Evolutionary conservation across 2,888 invertebrate species (phyloP).

Genomic region (Agrotis puta): DNA sequence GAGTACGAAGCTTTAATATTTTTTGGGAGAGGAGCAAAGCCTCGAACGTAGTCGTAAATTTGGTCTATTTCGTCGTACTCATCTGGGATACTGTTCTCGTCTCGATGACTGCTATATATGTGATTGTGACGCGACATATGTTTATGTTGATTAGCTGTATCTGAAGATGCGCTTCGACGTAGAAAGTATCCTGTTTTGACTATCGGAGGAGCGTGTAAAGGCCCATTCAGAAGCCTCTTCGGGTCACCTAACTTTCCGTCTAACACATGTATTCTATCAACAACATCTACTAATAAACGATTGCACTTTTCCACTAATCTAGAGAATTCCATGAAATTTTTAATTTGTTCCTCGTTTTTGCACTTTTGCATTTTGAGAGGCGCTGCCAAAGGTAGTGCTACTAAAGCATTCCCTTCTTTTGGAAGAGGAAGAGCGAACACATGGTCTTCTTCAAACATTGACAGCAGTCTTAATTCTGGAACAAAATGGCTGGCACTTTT

Average conservation of each 20-base stretch:
- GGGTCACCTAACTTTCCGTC: conserved; percentile 95
- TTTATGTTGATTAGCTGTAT: conserved; percentile 92
- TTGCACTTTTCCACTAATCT: conserved; percentile 95
- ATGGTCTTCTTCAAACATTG: conserved; percentile 96
- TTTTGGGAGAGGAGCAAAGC: conserved; percentile 97
- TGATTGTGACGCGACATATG: conserved; percentile 88
- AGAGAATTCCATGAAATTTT: conserved; percentile 94
- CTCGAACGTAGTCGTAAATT: conserved; percentile 98
- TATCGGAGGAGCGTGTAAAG: conserved; percentile 85
- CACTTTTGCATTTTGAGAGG: conserved; percentile 96
- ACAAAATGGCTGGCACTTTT: conserved; percentile 96
- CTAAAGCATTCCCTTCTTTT: conserved; percentile 94
- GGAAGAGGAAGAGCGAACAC: conserved; percentile 96
- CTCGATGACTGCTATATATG: conserved; percentile 91
- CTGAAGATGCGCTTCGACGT: conserved; percentile 95
- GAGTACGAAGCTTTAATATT: conserved; percentile 93
- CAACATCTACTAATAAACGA: conserved; percentile 94
- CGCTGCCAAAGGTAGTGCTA: conserved; percentile 96
- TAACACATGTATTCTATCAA: conserved; percentile 95
- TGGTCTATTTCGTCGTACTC: conserved; percentile 99
- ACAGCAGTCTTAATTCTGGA: conserved; percentile 95
- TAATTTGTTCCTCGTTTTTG: conserved; percentile 95
- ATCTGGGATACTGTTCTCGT: conserved; percentile 93
- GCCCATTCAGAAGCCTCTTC: conserved; percentile 85
- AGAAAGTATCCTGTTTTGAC: conserved; percentile 93